Percentiles rank a stretch among this genome's conserved stretches.
Conservation (phyloP, 2,888 invertebrate genomes). For the Brachycybe producta region DNA sequence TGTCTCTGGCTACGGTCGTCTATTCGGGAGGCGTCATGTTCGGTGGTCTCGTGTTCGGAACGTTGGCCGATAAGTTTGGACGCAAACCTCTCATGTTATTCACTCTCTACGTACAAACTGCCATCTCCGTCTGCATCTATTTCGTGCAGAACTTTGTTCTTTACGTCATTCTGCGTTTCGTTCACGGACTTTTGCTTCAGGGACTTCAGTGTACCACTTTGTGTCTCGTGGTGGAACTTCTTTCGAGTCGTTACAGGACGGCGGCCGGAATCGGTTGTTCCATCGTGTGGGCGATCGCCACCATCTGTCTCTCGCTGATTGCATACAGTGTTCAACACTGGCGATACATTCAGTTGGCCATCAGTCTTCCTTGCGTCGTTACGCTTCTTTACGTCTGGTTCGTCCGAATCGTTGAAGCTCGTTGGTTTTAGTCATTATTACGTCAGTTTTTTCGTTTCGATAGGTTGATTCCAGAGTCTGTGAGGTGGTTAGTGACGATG, state of each 20-base stretch:
- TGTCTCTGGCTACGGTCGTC: constrained; percentile 30
- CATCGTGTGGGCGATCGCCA: constrained; percentile 38
- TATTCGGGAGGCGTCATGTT: constrained; percentile 36
- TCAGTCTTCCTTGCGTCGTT: constrained; percentile 38
- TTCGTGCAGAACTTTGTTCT: constrained; percentile 30
- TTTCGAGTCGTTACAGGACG: constrained; percentile 37
- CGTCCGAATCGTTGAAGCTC: constrained; percentile 22
- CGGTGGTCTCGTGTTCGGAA: constrained; percentile 36
- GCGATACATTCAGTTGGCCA: constrained; percentile 40
- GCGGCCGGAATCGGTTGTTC: constrained; percentile 38
- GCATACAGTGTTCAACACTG: constrained; percentile 40
- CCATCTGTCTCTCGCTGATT: constrained; percentile 36
- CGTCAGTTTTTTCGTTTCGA: not conserved
- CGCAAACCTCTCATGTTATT: constrained; percentile 35
- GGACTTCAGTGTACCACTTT: constrained; percentile 40
- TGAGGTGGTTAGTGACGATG: constrained; percentile 23
- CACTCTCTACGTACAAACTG: constrained; percentile 36
- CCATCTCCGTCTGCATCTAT: constrained; percentile 27
- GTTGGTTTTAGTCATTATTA: not conserved
- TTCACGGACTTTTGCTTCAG: constrained; percentile 39
- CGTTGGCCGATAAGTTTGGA: constrained; percentile 36
- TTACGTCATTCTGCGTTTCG: constrained; percentile 34
- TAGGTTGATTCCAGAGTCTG: constrained; percentile 25
- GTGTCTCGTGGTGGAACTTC: constrained; percentile 40
- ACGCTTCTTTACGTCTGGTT: constrained; percentile 36